Evolutionary conservation across 2,888 invertebrate genomes (phyloP), one percentile per base, ranked within the genome.

Genomic region (Gari tellinella): DNA sequence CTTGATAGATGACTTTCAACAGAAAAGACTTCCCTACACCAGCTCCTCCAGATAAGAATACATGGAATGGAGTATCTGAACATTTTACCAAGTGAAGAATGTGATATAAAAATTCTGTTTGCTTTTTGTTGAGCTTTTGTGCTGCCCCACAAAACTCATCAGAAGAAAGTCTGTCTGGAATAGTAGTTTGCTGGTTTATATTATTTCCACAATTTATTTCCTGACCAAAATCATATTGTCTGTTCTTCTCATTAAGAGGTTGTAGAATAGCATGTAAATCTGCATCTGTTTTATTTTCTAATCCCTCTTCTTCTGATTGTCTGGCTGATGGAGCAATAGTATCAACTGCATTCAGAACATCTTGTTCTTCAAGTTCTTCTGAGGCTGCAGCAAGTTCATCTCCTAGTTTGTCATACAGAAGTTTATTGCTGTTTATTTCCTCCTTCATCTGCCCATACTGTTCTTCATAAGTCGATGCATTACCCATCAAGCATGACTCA

Each of bases 31-130:
- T 85, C 14, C 84, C 82, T 15, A 65, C 73, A 23, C 85, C 82
- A 12, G 83, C 82, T 10, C 77, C 77, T 17, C 83, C 84, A 48
- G 45, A 70, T 10, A 85, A n/a, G 46, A 81, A 81, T 2, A 55
- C 3, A n/a, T 37, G 17, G 19, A 26, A 17, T 19, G 31, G 38
- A 12, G 17, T 17, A 14, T 55, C 19, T 19, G 37, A 26, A 5
- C 7, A 12, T 55, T 55, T 38, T 31, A 31, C 14, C 7, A 14
- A n/a, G 19, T 55, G 31, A n/a, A 55, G 21, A 40, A 55, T 38
- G 37, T 55, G 40, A 21, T 40, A 55, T n/a, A 55, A 55, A 12
- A 55, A 26, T 14, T 55, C 53, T 7, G 2, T 37, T 21, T 55
- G 53, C 21, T 55, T 55, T 38, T 17, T 15, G 40, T 55, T 55